A percentile compares a stretch with the other conserved stretches of the same genome.
These are phyloP conservation scores for Lacanobia wlatinum DNA, from an alignment of 2,888 invertebrate genomes.

Conservation along the genomic window DNA sequence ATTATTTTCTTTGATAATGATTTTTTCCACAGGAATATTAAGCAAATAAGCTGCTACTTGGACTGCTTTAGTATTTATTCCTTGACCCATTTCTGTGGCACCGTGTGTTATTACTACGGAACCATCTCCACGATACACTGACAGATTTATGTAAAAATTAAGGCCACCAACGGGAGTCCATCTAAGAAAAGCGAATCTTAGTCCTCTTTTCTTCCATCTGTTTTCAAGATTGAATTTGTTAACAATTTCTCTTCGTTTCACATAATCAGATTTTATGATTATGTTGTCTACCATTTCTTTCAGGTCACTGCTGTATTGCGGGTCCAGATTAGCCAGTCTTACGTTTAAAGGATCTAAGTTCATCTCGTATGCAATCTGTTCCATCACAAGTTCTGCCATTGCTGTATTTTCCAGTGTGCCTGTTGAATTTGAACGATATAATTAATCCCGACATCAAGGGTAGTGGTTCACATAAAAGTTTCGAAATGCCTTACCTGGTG, in stretches of 20 bases:
- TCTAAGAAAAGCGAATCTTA: slow-evolving; percentile 91
- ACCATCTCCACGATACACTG: slow-evolving; percentile 92
- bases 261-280: slow-evolving; percentile 88
- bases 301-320: slow-evolving; percentile 67
- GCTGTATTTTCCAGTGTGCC: slow-evolving; percentile 89
- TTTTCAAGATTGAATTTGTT: slow-evolving; percentile 91
- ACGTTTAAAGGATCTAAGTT: slow-evolving; percentile 91
- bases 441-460: background rate
- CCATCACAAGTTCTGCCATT: slow-evolving; percentile 91
- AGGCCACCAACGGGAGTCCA: slow-evolving; percentile 84
- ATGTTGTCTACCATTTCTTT: slow-evolving; percentile 88
- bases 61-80: slow-evolving; percentile 94
- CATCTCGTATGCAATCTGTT: slow-evolving; percentile 89
- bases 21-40: slow-evolving; percentile 57
- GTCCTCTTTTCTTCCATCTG: slow-evolving; percentile 93
- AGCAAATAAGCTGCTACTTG: slow-evolving; percentile 87
- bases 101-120: slow-evolving; percentile 92
- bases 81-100: slow-evolving; percentile 94
- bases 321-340: slow-evolving; percentile 86
- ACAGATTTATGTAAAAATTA: slow-evolving; percentile 86
- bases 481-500: slow-evolving; percentile 73
- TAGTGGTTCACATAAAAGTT: background rate
- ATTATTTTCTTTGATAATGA: slow-evolving; percentile 58
- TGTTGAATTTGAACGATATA: slow-evolving; percentile 39
- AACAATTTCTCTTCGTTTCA: slow-evolving; percentile 83